Conservation (phyloP, 2,797 vertebrate genomes). For the Galago senegalensis region DNA sequence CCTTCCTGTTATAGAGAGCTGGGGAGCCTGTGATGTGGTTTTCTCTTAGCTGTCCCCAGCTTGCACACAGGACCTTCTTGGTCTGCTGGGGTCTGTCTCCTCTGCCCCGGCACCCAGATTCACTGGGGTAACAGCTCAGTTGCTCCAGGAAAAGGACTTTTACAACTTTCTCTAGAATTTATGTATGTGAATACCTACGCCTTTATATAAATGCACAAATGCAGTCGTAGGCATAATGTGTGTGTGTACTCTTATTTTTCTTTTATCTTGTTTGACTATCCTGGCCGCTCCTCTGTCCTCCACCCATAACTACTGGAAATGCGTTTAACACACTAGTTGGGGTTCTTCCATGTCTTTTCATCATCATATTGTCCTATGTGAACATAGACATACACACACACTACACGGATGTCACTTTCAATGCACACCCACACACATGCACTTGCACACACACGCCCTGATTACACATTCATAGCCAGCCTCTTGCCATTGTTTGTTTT, state of each 20-base stretch:
- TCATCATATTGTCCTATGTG: neutral
- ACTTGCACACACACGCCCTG: no score
- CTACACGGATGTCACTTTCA: neutral
- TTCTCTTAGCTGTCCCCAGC: neutral
- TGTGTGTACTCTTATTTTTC: neutral
- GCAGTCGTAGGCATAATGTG: neutral
- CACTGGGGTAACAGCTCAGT: neutral
- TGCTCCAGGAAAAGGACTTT: neutral
- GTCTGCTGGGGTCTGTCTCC: neutral
- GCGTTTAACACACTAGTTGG: neutral
- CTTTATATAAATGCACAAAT: neutral
- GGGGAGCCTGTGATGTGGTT: neutral
- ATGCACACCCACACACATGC: accelerated
- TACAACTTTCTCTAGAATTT: neutral
- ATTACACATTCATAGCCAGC: neutral
- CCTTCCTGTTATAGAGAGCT: accelerated
- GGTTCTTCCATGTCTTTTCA: neutral
- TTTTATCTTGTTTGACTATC: neutral
- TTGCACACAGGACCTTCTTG: neutral
- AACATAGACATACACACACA: neutral
- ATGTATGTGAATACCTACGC: neutral
- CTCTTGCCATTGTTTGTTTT: slow-evolving; percentile 27
- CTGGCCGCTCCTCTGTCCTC: neutral
- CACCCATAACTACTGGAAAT: neutral
- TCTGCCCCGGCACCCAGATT: neutral